phyloP scores from a whole-genome alignment of 2,888 invertebrate species.

The Ernsta delagoae region DNA sequence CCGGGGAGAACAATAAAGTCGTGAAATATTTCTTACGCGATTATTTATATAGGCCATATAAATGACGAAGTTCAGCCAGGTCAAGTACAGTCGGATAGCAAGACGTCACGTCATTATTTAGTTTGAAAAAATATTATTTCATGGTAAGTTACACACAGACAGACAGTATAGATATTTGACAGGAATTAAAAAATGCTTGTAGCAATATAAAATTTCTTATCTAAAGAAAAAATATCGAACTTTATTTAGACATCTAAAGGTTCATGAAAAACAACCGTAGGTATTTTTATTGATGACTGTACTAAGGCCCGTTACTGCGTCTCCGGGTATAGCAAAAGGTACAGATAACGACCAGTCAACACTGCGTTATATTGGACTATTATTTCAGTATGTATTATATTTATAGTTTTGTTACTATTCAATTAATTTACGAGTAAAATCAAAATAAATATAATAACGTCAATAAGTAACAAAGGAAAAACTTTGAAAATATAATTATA shows the following conservation, averaged over 20 bases:
- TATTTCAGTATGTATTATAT: slow-evolving; percentile 67
- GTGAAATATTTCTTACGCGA: slow-evolving; percentile 34
- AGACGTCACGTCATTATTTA: background rate
- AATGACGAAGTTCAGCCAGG: slow-evolving; percentile 31
- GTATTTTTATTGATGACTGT: slow-evolving; percentile 15
- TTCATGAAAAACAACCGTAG: background rate
- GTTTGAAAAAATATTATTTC: background rate
- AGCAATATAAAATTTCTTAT: no score
- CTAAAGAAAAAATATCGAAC: no score
- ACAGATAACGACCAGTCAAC: slow-evolving; percentile 62
- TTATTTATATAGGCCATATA: slow-evolving; percentile 36
- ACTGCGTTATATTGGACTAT: slow-evolving; percentile 54
- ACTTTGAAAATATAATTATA: no score
- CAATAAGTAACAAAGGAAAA: no score
- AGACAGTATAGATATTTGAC: no score
- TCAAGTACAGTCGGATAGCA: slow-evolving; percentile 21
- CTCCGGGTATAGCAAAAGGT: slow-evolving; percentile 51
- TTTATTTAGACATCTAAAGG: no score
- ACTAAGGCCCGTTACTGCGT: slow-evolving; percentile 39
- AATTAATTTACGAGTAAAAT: slow-evolving; percentile 16
- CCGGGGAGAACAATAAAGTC: slow-evolving; percentile 31
- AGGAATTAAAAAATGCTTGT: no score
- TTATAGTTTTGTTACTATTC: slow-evolving; percentile 60
- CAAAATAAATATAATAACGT: no score
- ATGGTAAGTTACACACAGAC: no score